Conservation (phyloP, 2,113 vertebrate species). For the Scortum barcoo region DNA sequence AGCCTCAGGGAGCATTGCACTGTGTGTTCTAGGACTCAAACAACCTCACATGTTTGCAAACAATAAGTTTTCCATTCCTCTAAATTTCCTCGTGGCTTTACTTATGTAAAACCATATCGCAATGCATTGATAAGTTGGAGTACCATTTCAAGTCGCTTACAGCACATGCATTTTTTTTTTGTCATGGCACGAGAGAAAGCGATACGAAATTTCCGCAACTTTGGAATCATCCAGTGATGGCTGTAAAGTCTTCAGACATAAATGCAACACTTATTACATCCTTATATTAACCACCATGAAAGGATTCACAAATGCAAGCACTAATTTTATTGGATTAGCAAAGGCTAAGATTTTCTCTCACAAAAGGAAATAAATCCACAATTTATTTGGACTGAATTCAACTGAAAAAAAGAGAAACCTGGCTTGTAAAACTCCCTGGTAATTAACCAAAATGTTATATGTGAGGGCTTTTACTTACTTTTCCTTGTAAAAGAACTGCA, state of each 20-base stretch:
- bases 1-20: not conserved
- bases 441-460: not conserved
- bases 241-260: not conserved
- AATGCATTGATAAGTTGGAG: not conserved
- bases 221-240: not conserved
- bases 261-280: slow-evolving; percentile 12
- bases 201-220: not conserved
- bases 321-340: slow-evolving; percentile 23
- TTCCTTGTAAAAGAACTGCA: not conserved
- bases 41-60: not conserved
- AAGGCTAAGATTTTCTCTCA: not conserved
- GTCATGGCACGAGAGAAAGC: not conserved
- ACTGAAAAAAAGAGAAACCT: not conserved
- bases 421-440: not conserved
- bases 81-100: not conserved
- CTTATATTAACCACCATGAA: slow-evolving; percentile 6
- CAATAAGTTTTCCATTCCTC: not conserved
- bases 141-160: not conserved
- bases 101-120: not conserved
- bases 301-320: slow-evolving; percentile 12
- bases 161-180: not conserved
- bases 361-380: not conserved
- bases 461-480: not conserved
- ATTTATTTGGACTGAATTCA: not conserved
- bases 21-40: not conserved